These are phyloP conservation scores for Ammodytes marinus DNA, from an alignment of 2,113 vertebrate genomes.

Conservation along the genomic window DNA sequence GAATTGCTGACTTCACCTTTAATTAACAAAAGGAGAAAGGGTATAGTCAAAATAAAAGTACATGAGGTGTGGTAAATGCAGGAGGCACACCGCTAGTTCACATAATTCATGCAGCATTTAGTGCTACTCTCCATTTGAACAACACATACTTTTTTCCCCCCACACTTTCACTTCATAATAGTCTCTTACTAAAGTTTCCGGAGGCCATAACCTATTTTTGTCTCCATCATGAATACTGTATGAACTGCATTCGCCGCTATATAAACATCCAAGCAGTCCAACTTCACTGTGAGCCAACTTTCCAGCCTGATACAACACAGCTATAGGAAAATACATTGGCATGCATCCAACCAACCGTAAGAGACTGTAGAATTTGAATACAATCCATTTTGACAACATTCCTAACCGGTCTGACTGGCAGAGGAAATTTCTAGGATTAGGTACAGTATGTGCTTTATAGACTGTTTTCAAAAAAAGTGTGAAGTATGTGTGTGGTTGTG, in stretches of 20 bases:
- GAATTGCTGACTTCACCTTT: no score
- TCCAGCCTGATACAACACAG: slow-evolving; percentile 69
- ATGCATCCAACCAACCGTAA: slow-evolving; percentile 61
- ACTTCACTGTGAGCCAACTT: slow-evolving; percentile 70
- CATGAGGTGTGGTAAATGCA: not conserved
- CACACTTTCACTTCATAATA: slow-evolving; percentile 46
- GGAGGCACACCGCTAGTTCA: not conserved
- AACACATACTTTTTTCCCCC: slow-evolving; percentile 17
- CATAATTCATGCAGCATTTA: slow-evolving; percentile 16
- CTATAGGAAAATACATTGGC: slow-evolving; percentile 77
- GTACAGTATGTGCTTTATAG: slow-evolving; percentile 13
- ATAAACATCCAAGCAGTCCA: slow-evolving; percentile 75
- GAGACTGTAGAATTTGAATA: slow-evolving; percentile 59
- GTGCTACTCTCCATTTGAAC: slow-evolving; percentile 20
- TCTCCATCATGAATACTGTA: slow-evolving; percentile 79
- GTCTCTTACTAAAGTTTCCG: slow-evolving; percentile 69
- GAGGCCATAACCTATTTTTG: slow-evolving; percentile 75
- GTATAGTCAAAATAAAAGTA: not conserved
- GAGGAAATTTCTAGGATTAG: slow-evolving; percentile 22
- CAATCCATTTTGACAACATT: slow-evolving; percentile 74
- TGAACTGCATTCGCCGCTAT: slow-evolving; percentile 73
- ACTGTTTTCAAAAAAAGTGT: not conserved
- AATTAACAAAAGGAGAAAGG: not conserved
- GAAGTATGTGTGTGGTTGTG: not conserved
- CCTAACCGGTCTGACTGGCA: slow-evolving; percentile 58